A percentile compares a stretch with the other conserved stretches of the same genome.
phyloP scores from a whole-genome alignment of 2,888 invertebrate genomes.

The Nipponacmea schrenckii region DNA sequence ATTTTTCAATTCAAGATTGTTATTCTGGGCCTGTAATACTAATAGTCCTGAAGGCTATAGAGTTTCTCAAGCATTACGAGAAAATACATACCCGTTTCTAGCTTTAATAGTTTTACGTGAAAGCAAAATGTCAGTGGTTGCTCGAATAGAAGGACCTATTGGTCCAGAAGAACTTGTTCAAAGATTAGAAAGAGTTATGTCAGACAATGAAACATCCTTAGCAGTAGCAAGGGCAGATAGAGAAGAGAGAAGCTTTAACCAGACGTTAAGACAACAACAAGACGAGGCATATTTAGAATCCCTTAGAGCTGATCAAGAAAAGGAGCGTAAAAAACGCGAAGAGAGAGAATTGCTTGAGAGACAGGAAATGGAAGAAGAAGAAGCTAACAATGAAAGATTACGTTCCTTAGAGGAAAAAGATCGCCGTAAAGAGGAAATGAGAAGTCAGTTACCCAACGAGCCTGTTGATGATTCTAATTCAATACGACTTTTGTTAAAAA shows the following conservation, averaged over 20 bases:
- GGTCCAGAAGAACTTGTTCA: conserved; percentile 77
- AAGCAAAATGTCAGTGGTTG: conserved; percentile 92
- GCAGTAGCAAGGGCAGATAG: conserved; percentile 86
- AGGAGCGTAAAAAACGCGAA: conserved; percentile 70
- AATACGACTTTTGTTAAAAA: conserved; percentile 87
- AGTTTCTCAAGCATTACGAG: conserved; percentile 88
- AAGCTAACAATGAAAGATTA: conserved; percentile 41
- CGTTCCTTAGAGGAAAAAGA: conserved; percentile 63
- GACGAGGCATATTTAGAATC: conserved; percentile 94
- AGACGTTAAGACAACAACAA: conserved; percentile 87
- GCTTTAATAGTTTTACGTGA: conserved; percentile 90
- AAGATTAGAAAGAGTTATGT: conserved; percentile 80
- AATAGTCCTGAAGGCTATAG: conserved; percentile 90
- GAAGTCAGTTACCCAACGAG: conserved; percentile 72
- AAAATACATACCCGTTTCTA: conserved; percentile 85
- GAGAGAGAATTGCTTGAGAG: conserved; percentile 69
- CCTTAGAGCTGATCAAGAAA: conserved; percentile 91
- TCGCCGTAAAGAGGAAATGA: conserved; percentile 66
- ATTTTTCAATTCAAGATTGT: conserved; percentile 79
- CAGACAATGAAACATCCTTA: conserved; percentile 87
- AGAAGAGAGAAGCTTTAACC: conserved; percentile 74
- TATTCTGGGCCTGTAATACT: conserved; percentile 95
- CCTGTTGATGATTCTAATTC: conserved; percentile 79
- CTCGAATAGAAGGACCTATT: conserved; percentile 86
- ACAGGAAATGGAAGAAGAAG: conserved; percentile 56